Evolutionary conservation across 2,797 vertebrate genomes (phyloP), one percentile per base, ranked within the genome.

Genomic region (Melopsittacus undulatus): DNA sequence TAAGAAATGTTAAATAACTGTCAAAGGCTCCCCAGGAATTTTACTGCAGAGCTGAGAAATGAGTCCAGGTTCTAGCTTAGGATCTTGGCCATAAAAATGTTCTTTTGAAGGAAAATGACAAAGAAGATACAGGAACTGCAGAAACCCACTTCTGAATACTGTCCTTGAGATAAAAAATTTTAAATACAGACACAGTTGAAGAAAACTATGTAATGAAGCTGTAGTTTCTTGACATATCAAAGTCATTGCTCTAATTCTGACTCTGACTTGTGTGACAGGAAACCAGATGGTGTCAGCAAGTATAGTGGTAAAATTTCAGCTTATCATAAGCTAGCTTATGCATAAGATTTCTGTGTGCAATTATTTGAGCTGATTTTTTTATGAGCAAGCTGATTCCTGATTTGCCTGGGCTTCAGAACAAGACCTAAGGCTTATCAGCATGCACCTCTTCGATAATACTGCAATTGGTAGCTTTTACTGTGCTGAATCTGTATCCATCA

Each of bases 1-100:
- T 66, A 40, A 62, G 83, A 91, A 90, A 23, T 13, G 32, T 90
- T 88, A 88, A 94, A 81, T 81, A 49, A 68, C 32, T 91, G 68
- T 27, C 42, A 75, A 72, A 84, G 64, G 2, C 8, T 16, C 29
- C 34, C 16, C 11, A 32, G 68, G 68, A 93, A 29, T 63, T 93
- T 36, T 63, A 9, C 56, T 72, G 45, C n/a, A 82, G n/a, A 66
- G n/a, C 59, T 75, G 40, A 86, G 49, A 62, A 83, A 78, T 36
- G 1, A 89, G 57, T 67, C 14, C 18, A 29, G 29, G 18, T 83
- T 83, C 61, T 72, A 64, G 49, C 20, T 20, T 42, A 56, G 21
- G 36, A 67, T 63, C 63, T 87, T 92, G 34, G 27, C n/a, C 20
- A 23, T 38, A 32, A 84, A 73, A 48, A 38, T 74, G 15, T 13